phyloP scores from a whole-genome alignment of 2,888 invertebrate genomes.

The Hemicrepidius hirtus region DNA sequence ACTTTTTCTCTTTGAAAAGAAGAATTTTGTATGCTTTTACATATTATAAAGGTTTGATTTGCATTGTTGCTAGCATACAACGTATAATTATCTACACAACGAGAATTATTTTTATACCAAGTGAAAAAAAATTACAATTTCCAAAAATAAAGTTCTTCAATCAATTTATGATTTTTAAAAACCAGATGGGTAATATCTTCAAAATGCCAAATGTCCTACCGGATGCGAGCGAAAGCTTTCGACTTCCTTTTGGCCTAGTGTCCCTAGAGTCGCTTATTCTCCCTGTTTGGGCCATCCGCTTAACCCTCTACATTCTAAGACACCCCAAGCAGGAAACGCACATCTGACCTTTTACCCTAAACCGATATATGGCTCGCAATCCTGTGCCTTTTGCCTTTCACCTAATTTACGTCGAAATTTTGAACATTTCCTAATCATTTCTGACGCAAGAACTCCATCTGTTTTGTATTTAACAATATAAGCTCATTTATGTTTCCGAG shows the following conservation, averaged over 20 bases:
- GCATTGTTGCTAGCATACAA: slow-evolving; percentile 8
- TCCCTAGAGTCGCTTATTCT: slow-evolving; percentile 45
- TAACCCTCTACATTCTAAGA: slow-evolving; percentile 53
- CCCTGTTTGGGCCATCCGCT: slow-evolving; percentile 48
- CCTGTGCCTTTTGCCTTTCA: slow-evolving; percentile 18
- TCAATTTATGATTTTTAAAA: slow-evolving; percentile 11
- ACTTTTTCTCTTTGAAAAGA: slow-evolving; percentile 42
- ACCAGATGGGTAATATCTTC: slow-evolving; percentile 37
- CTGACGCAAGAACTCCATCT: too few relatives aligned
- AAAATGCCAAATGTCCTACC: slow-evolving; percentile 49
- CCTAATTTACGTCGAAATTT: slow-evolving; percentile 15
- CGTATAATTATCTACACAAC: slow-evolving; percentile 14
- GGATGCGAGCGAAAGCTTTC: slow-evolving; percentile 47
- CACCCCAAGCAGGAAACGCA: slow-evolving; percentile 53
- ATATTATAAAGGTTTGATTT: slow-evolving; percentile 26
- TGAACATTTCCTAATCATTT: background rate
- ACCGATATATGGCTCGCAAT: slow-evolving; percentile 45
- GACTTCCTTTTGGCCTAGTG: slow-evolving; percentile 49
- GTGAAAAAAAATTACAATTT: too few relatives aligned
- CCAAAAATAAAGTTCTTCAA: background rate
- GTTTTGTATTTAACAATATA: background rate
- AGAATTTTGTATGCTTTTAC: slow-evolving; percentile 36
- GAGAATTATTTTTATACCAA: background rate
- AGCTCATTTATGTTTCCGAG: too few relatives aligned
- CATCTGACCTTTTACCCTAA: slow-evolving; percentile 49